A percentile compares a stretch with the other conserved stretches of the same genome.
Evolutionary conservation across 2,888 invertebrate species (phyloP).

Genomic region (Thumatha senex): DNA sequence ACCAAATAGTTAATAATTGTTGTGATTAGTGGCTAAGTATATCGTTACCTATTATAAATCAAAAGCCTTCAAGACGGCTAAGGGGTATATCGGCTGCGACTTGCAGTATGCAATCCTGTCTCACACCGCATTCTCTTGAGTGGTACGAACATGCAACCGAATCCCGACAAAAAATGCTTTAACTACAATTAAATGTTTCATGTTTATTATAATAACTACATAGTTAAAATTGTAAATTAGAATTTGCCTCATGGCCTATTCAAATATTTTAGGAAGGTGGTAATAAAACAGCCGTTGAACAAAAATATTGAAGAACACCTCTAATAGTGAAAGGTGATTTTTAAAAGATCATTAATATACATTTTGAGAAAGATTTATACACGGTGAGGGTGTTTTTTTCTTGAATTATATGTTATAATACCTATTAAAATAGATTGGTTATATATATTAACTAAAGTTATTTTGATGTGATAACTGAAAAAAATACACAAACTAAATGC

Average conservation of each 20-base stretch:
- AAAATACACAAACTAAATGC: not conserved
- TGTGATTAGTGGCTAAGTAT: conserved; percentile 78
- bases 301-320: conserved; percentile 20
- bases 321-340: conserved; percentile 3
- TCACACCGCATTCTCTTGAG: not conserved
- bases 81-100: conserved; percentile 55
- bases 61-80: conserved; percentile 81
- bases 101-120: conserved; percentile 14
- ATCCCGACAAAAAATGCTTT: conserved; percentile 76
- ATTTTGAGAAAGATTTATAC: not conserved
- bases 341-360: conserved; percentile 5
- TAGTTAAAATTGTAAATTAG: conserved; percentile 72
- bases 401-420: not conserved
- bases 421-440: not conserved
- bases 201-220: conserved; percentile 62
- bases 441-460: not conserved
- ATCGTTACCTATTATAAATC: conserved; percentile 52
- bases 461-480: not conserved
- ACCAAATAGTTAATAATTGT: conserved; percentile 51
- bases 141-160: conserved; percentile 44
- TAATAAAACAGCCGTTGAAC: conserved; percentile 37
- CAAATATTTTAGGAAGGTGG: conserved; percentile 50
- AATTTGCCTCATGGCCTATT: conserved; percentile 50
- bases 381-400: not conserved
- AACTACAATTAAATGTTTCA: conserved; percentile 80